phyloP scores from a whole-genome alignment of 2,113 vertebrate genomes.

The Daboia siamensis region DNA sequence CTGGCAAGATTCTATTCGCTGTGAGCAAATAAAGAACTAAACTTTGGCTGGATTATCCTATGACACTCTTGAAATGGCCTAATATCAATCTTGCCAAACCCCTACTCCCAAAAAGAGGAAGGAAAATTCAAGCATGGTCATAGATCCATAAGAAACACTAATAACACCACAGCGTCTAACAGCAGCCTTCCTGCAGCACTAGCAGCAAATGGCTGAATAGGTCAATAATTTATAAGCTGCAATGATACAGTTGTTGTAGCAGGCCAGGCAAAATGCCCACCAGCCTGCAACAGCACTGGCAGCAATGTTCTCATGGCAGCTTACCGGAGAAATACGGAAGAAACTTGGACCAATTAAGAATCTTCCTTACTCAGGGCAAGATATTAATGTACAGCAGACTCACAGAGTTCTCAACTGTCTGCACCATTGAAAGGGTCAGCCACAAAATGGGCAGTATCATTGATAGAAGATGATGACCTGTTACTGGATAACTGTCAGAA shows the following conservation, averaged over 20 bases:
- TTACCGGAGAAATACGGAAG: neutral
- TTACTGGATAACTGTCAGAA: neutral
- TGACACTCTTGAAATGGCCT: neutral
- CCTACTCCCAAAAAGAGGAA: neutral
- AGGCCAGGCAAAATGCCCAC: neutral
- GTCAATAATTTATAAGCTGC: neutral
- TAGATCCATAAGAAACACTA: neutral
- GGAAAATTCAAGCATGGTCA: neutral
- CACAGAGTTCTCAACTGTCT: neutral
- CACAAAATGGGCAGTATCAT: neutral
- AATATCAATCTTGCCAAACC: neutral
- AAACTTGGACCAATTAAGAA: neutral
- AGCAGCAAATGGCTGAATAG: neutral
- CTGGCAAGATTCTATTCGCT: neutral
- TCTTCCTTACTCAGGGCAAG: neutral
- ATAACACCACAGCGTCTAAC: neutral
- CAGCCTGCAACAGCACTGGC: neutral
- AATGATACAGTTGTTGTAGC: neutral
- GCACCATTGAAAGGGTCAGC: neutral
- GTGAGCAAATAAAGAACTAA: neutral
- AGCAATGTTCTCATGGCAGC: neutral
- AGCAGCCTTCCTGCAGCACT: neutral
- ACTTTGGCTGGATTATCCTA: neutral
- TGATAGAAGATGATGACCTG: neutral
- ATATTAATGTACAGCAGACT: neutral